Conservation (phyloP, 2,797 vertebrate species). For the Notolepis coatsorum region DNA sequence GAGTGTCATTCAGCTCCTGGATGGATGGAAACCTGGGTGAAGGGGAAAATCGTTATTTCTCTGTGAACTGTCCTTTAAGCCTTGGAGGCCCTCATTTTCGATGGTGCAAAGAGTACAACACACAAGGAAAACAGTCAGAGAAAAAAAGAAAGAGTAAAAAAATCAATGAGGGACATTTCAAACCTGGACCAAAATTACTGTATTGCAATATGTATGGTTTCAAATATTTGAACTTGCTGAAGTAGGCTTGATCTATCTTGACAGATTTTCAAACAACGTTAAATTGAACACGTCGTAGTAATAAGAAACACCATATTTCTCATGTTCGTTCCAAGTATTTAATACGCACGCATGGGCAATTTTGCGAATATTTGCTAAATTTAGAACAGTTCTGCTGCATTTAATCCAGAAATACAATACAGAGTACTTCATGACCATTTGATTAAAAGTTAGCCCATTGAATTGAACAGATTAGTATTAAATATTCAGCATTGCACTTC, state of each 20-base stretch:
- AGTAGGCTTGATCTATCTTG: conserved; percentile 18
- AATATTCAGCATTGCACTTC: neutral
- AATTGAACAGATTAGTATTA: neutral
- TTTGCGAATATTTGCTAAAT: too few relatives aligned
- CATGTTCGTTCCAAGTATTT: neutral
- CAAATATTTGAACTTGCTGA: conserved; percentile 36
- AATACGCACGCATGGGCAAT: too few relatives aligned
- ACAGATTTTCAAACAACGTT: neutral
- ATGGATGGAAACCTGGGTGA: too few relatives aligned
- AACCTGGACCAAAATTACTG: conserved; percentile 37
- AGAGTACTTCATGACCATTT: neutral
- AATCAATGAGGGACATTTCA: conserved; percentile 57
- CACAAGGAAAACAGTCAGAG: too few relatives aligned
- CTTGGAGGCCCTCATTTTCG: too few relatives aligned
- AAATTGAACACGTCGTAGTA: too few relatives aligned
- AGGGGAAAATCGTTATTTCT: too few relatives aligned
- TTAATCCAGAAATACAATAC: neutral
- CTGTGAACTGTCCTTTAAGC: too few relatives aligned
- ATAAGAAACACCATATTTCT: too few relatives aligned
- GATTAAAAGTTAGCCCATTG: neutral
- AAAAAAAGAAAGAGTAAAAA: too few relatives aligned
- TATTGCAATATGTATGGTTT: conserved; percentile 17
- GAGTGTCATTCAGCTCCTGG: too few relatives aligned
- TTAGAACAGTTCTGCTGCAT: neutral
- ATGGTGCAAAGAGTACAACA: too few relatives aligned